A percentile compares a stretch with the other conserved stretches of the same genome.
These are phyloP conservation scores for Odontamblyopus rebecca DNA, from an alignment of 2,797 vertebrate species.

Conservation along the genomic window DNA sequence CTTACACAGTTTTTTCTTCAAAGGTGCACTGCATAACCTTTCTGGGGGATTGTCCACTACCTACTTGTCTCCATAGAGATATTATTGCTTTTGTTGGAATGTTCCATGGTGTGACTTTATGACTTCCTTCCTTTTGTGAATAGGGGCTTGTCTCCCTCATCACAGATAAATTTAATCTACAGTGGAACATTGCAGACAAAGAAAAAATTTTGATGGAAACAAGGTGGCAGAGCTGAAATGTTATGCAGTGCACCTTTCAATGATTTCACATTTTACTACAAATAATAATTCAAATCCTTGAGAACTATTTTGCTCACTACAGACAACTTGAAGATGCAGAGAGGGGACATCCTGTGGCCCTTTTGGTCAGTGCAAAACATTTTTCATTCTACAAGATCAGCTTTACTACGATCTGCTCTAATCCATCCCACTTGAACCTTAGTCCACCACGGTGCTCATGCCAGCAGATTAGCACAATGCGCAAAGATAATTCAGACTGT, in stretches of 20 bases:
- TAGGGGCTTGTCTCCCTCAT: too few relatives aligned
- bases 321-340: constrained; percentile 17
- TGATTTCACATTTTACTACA: background rate
- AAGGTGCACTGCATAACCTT: too few relatives aligned
- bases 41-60: too few relatives aligned
- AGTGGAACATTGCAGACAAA: too few relatives aligned
- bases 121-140: too few relatives aligned
- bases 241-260: background rate
- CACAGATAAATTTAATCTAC: too few relatives aligned
- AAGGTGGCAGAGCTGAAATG: too few relatives aligned
- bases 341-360: constrained; percentile 39
- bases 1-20: too few relatives aligned
- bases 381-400: constrained; percentile 67
- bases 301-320: background rate
- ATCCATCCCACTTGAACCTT: constrained; percentile 80
- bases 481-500: constrained; percentile 77
- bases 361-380: constrained; percentile 55
- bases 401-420: constrained; percentile 78
- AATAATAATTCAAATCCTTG: background rate
- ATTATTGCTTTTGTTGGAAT: too few relatives aligned
- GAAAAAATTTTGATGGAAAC: too few relatives aligned
- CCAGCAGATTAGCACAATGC: constrained; percentile 80
- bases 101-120: too few relatives aligned
- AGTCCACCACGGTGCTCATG: constrained; percentile 72
- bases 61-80: too few relatives aligned